A percentile compares a stretch with the other conserved stretches of the same genome.
Conservation (phyloP, 2,888 invertebrate genomes). For the Stenodera caucasica region DNA sequence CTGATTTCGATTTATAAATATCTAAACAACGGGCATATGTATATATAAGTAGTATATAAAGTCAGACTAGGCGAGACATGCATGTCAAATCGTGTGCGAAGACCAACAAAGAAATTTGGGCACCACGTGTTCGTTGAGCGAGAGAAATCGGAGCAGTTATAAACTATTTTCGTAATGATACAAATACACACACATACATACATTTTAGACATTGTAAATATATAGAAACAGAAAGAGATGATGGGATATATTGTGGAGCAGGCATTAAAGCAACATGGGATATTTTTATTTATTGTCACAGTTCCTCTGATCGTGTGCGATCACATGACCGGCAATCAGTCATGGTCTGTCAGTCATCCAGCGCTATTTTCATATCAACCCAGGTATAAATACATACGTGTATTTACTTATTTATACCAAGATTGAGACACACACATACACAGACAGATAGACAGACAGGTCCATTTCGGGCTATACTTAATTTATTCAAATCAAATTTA, state of each 20-base stretch:
- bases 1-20: slow-evolving; percentile 28
- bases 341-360: slow-evolving; percentile 51
- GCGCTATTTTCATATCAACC: slow-evolving; percentile 36
- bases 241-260: background rate
- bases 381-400: background rate
- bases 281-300: slow-evolving; percentile 41
- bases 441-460: background rate
- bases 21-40: slow-evolving; percentile 10
- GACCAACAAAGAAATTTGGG: slow-evolving; percentile 30
- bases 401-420: too few species aligned
- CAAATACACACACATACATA: background rate
- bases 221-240: slow-evolving; percentile 8
- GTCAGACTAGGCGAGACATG: slow-evolving; percentile 17
- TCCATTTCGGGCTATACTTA: background rate
- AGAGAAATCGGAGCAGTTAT: slow-evolving; percentile 31
- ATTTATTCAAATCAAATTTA: background rate
- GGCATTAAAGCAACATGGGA: too few species aligned
- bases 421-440: too few species aligned
- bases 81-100: slow-evolving; percentile 28
- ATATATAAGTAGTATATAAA: slow-evolving; percentile 4
- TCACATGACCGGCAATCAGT: slow-evolving; percentile 53
- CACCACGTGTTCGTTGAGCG: slow-evolving; percentile 25
- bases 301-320: slow-evolving; percentile 38
- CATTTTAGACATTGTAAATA: slow-evolving; percentile 4
- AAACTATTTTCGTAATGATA: slow-evolving; percentile 32